These are phyloP conservation scores for Microcebus griseorufus DNA, from an alignment of 2,113 vertebrate species.

Conservation along the genomic window DNA sequence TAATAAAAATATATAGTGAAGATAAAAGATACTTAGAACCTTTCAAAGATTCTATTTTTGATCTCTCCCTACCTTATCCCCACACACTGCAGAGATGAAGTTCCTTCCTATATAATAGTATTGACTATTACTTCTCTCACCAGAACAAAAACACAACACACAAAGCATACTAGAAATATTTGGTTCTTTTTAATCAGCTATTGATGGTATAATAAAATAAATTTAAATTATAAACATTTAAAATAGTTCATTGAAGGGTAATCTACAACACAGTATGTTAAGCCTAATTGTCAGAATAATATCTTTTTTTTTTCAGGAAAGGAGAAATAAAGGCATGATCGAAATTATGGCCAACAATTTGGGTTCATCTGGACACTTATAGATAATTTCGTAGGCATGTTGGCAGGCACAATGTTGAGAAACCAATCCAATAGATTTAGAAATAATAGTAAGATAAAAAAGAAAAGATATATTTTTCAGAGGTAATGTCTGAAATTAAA, in stretches of 20 bases:
- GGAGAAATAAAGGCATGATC: constrained; percentile 63
- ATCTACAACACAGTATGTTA: constrained; percentile 70
- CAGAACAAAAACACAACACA: constrained; percentile 70
- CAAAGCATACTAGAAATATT: constrained; percentile 76
- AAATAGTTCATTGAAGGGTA: constrained; percentile 75
- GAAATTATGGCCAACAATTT: constrained; percentile 45
- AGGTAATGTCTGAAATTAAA: constrained; percentile 73
- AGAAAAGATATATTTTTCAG: constrained; percentile 42
- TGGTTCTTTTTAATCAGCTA: constrained; percentile 77
- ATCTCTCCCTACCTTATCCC: not conserved
- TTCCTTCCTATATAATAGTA: not conserved
- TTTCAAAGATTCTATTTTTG: not conserved
- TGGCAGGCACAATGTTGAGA: constrained; percentile 62
- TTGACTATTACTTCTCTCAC: not conserved
- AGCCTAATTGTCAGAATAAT: constrained; percentile 57
- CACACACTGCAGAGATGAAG: not conserved
- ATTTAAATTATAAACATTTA: constrained; percentile 81
- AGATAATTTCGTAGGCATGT: constrained; percentile 31
- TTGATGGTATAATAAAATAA: constrained; percentile 76
- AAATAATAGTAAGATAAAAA: constrained; percentile 51
- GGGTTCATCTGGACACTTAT: constrained; percentile 23
- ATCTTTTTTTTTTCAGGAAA: not conserved
- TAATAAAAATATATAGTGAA: constrained; percentile 35
- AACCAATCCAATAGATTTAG: constrained; percentile 25
- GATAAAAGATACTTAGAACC: not conserved